Conservation (phyloP, 2,113 vertebrate species). For the Vulpes vulpes region DNA sequence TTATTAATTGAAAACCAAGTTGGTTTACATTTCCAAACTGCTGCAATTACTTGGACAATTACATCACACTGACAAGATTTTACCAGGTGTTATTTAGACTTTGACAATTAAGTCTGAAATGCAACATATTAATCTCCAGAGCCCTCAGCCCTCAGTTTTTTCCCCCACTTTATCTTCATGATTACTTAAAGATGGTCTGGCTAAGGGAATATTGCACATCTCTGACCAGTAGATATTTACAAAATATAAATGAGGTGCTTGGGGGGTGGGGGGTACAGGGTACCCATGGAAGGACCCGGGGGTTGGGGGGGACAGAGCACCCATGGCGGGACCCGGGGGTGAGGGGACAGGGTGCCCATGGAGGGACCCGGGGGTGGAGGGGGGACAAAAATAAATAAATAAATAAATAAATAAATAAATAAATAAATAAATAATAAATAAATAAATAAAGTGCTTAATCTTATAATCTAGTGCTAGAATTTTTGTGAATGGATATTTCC, state of each 20-base stretch:
- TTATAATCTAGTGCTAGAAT: background rate
- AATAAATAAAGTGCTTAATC: no score
- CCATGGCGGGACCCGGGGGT: no score
- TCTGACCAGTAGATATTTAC: background rate
- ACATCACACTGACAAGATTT: background rate
- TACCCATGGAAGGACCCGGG: no score
- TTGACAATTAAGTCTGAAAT: background rate
- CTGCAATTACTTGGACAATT: background rate
- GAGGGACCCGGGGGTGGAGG: no score
- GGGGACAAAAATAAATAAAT: no score
- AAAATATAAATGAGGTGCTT: background rate
- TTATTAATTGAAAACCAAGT: slow-evolving; percentile 57
- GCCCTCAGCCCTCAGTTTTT: background rate
- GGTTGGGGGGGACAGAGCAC: no score
- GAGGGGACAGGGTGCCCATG: no score
- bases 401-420: no score
- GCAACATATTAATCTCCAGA: background rate
- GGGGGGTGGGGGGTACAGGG: no score
- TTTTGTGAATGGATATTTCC: background rate
- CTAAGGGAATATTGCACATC: background rate
- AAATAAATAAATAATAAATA: no score
- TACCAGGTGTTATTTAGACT: background rate
- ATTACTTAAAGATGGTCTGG: background rate
- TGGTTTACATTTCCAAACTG: background rate
- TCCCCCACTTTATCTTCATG: background rate